A percentile compares a stretch with the other conserved stretches of the same genome.
Evolutionary conservation across 2,888 invertebrate species (phyloP).

Genomic region (Leptinotarsa haldemani): DNA sequence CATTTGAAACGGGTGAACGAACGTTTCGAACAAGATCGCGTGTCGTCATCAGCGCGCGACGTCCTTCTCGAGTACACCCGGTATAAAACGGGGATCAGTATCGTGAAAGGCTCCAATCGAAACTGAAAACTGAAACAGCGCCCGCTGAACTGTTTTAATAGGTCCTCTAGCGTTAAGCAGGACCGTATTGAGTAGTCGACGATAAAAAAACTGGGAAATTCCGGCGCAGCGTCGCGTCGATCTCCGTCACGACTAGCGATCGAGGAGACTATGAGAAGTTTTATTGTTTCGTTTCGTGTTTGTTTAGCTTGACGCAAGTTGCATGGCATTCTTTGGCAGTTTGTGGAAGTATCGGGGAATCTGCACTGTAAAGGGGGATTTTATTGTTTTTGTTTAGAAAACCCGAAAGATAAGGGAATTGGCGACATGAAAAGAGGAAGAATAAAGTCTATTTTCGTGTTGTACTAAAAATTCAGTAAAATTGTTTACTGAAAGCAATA

Average conservation of each 20-base stretch:
- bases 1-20: slow-evolving; percentile 1
- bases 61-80: background rate
- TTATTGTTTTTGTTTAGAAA: no score
- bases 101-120: background rate
- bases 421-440: no score
- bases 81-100: background rate
- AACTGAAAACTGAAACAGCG: slow-evolving; percentile 4
- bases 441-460: no score
- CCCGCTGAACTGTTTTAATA: background rate
- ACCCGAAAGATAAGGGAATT: no score
- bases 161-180: background rate
- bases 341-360: background rate
- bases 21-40: background rate
- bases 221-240: background rate
- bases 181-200: background rate
- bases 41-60: background rate
- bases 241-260: background rate
- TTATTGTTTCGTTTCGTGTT: background rate
- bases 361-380: no score
- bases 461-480: no score
- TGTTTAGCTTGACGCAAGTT: background rate
- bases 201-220: slow-evolving; percentile 5
- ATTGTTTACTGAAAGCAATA: no score
- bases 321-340: slow-evolving; percentile 3
- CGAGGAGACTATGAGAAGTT: background rate